Base-by-base conservation (phyloP, 2,113 vertebrate species). In the Epinephelus cyanopodus region DNA sequence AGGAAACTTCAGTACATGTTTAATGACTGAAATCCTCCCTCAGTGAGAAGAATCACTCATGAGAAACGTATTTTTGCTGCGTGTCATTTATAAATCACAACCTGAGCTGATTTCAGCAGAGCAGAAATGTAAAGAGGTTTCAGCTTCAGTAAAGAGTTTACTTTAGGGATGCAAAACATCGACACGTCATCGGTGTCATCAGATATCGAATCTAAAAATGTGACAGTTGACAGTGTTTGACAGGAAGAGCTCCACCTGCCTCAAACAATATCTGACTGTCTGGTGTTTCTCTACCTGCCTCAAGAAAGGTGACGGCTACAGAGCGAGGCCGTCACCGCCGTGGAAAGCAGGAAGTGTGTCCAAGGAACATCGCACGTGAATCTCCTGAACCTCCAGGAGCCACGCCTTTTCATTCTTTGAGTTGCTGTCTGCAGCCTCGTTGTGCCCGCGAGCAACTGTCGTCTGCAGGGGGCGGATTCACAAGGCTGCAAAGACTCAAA, bases 301-400 rank as follows among this genome's bases (percentile, higher is more conserved):
- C 81, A 89, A 84, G 95, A 95, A 93, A 75, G 85, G 92, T 70
- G 80, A 84, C 18, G 73, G 89, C 81, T 68, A 95, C 79, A 4
- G n/a, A 11, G 1, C 1, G 2, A 58, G 75, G 1, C 84, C 87
- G 39, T 58, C 89, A 90, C 94, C 94, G 2, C 95, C 94, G 94
- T 94, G 94, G 91, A 81, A 92, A 79, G 90, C 93, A 94, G 95
- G 95, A 13, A 6, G 1, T n/a, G 2, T 95, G 94, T 96, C 25
- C 90, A 87, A 95, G 79, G 94, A 95, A 94, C 86, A 96, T 96
- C 95, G 95, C 95, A 96, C 95, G 90, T 94, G 85, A 61, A 71
- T 0, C 92, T 88, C 86, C 94, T 0, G 64, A 70, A 1, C 27
- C 94, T 96, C 70, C 21, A 52, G 94, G 60, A 92, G 93, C 81